A percentile compares a stretch with the other conserved stretches of the same genome.
Evolutionary conservation across 2,888 invertebrate genomes (phyloP).

Genomic region (Acrobasis consociella): DNA sequence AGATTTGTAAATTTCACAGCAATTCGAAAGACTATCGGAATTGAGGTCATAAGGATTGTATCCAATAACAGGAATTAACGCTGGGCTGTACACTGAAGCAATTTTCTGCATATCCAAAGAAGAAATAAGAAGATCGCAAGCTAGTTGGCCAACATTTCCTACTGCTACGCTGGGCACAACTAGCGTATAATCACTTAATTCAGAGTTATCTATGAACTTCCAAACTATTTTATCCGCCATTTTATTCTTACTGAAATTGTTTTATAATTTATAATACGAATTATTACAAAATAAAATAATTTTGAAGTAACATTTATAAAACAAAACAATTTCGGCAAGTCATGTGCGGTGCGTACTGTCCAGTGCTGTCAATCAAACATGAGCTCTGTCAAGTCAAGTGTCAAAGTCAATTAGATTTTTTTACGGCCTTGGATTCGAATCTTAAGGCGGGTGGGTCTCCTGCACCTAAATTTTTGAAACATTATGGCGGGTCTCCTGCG

Average conservation of each 20-base stretch:
- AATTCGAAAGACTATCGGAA: constrained; percentile 74
- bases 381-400: no score
- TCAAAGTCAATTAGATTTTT: no score
- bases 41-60: constrained; percentile 88
- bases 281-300: neutral
- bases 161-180: constrained; percentile 92
- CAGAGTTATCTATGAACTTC: constrained; percentile 68
- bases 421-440: no score
- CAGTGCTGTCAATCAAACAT: no score
- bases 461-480: no score
- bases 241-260: neutral
- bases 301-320: neutral
- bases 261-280: neutral
- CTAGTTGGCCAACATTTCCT: constrained; percentile 96
- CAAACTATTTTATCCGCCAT: constrained; percentile 53
- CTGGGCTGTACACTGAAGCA: constrained; percentile 88
- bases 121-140: constrained; percentile 91
- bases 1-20: constrained; percentile 87
- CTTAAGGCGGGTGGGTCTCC: no score
- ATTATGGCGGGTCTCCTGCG: no score
- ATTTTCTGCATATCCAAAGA: constrained; percentile 86
- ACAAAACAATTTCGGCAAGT: no score
- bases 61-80: constrained; percentile 90
- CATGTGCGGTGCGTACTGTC: no score
- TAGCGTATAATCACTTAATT: constrained; percentile 84